Base-by-base conservation (phyloP, 1,140 invertebrate species). In the Trinorchestia longiramus region DNA sequence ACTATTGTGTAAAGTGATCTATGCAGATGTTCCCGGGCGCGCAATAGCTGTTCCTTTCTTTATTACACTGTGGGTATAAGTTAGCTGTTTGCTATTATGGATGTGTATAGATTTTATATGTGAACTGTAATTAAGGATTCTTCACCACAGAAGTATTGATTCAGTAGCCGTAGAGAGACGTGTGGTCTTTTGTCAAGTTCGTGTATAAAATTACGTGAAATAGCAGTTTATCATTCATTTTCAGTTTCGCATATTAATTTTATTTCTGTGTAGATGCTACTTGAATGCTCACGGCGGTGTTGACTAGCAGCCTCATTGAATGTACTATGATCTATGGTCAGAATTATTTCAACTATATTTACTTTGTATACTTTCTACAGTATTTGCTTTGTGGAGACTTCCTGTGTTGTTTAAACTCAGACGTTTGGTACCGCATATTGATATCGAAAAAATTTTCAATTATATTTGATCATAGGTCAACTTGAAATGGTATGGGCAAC, bases 21-120 rank as follows among this genome's bases (percentile, higher is more conserved):
- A 90, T 90, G 88, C 88, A 90, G 88, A 42, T 90, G n/a, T 90
- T 90, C 43, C 62, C 62, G 28, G 62, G 88, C 43, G 88, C 88
- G 88, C 88, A 90, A 90, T 90, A 90, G 42, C n/a, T 90, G 88
- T 90, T 90, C 87, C 41, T 87, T 41, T 90, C 88, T 90, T 43
- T 28, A 36, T 77, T 19, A 41, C 88, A 90, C 88, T 43, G 88
- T 90, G 4, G 4, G 43, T 90, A 41, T 19, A 90, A 43, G n/a
- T 43, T 41, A 42, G 41, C 43, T 36, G 88, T 90, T 43, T 90
- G 41, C 88, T 90, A 90, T 90, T 90, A 90, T 90, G 88, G 88
- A 90, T 42, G 23, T 90, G 36, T 90, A 42, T 90, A 90, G 43
- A 90, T 90, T 90, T 90, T 90, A 43, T 90, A 90, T 90, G 88